phyloP scores from a whole-genome alignment of 2,888 invertebrate genomes.

The Horisme vitalbata region DNA sequence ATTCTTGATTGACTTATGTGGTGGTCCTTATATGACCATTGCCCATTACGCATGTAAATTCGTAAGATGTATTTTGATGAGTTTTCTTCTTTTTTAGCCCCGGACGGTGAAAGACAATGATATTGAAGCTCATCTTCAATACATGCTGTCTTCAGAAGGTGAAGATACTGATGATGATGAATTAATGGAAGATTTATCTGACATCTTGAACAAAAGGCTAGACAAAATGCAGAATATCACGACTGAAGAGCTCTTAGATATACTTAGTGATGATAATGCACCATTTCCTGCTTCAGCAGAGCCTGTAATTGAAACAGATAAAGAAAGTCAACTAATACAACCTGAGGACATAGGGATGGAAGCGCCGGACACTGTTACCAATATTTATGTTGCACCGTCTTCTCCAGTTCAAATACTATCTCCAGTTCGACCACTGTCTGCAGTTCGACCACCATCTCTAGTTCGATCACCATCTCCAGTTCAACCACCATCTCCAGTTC shows the following conservation, averaged over 20 bases:
- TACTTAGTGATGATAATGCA: slow-evolving; percentile 3
- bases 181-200: slow-evolving; percentile 2
- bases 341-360: slow-evolving; percentile 6
- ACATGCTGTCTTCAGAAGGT: slow-evolving; percentile 1
- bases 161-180: slow-evolving; percentile 5
- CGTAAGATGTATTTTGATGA: slow-evolving; percentile 2
- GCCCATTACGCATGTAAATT: slow-evolving; percentile 1
- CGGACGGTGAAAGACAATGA: background rate
- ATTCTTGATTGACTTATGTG: too few relatives aligned
- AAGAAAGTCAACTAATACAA: slow-evolving; percentile 11
- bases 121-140: background rate
- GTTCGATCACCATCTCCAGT: too few relatives aligned
- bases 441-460: background rate
- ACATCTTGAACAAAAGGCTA: slow-evolving; percentile 6
- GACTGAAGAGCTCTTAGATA: slow-evolving; percentile 2
- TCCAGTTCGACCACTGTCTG: slow-evolving; percentile 2
- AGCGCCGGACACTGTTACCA: slow-evolving; percentile 2
- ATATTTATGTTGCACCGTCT: slow-evolving; percentile 3
- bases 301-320: slow-evolving; percentile 6
- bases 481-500: too few relatives aligned
- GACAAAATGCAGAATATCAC: slow-evolving; percentile 8
- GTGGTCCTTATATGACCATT: slow-evolving; percentile 3
- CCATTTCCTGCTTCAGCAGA: slow-evolving; percentile 1
- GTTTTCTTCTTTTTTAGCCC: background rate
- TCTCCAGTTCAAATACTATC: slow-evolving; percentile 3